Evolutionary conservation across 2,888 invertebrate species (phyloP), one percentile per base, ranked within the genome.

Genomic region (Omphaloscelis lunosa): DNA sequence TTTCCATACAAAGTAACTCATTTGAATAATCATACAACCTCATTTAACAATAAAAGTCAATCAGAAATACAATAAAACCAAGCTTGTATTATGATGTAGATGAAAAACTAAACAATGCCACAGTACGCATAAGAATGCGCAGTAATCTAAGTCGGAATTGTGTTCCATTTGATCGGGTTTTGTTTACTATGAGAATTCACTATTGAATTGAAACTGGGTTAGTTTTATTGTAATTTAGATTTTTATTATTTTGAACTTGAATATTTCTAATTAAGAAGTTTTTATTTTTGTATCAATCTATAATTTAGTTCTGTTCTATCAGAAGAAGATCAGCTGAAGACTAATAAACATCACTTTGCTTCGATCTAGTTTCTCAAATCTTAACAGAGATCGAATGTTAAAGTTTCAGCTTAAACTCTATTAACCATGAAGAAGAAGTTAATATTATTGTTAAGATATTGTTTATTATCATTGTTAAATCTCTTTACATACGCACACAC

Each of bases 21-120:
- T 74, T 72, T 62, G 34, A 68, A 72, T 85, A 83, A 73, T 65
- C 72, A 82, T 67, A 72, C 48, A 72, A 56, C 53, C 34, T 68
- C 61, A 69, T 51, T 74, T 51, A 62, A 77, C 74, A 65, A 84
- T 79, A 74, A 53, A 74, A 84, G 27, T 65, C 48, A 71, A 83
- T 82, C 82, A 83, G 53, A 62, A 70, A 48, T 73, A 66, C 56
- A 83, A 82, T 67, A 39, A 67, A 77, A 77, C 23, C 17, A 41
- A 15, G 2, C 20, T 12, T 15, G 56, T 39, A 67, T 70, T 51
- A 58, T n/a, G 51, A 68, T 68, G 29, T 7, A 56, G 51, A 77
- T 80, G n/a, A 82, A 82, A 76, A 65, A 59, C 61, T 56, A 41
- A 58, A 51, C 61, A 66, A 72, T 65, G 65, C 27, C 63, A 74